Evolutionary conservation across 2,888 invertebrate genomes (phyloP), one percentile per base, ranked within the genome.

Genomic region (Stratiomys singularior): DNA sequence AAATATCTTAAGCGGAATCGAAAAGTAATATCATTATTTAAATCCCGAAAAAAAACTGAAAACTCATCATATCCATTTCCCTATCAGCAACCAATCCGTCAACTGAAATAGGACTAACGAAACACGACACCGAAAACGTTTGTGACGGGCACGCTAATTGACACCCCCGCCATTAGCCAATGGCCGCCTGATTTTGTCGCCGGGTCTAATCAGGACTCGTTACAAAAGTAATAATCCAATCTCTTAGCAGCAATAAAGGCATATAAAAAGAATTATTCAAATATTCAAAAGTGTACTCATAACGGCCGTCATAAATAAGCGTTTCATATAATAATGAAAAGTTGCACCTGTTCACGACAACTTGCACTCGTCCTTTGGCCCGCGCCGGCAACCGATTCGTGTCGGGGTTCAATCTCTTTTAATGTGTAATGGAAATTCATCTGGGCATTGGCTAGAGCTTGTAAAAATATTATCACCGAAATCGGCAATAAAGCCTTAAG

Each of bases 261-360:
- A 69, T 47, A 69, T 47, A 69, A 15, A 46, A 23, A 11, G 46
- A 69, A 69, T 69, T 69, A 47, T 69, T 47, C 69, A 69, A 69
- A 69, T 69, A 47, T 69, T 47, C 69, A 69, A 69, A 69, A 47
- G 21, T 69, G 18, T 30, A 69, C 46, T 3, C 46, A 46, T 69
- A 69, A 69, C 46, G 47, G 69, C 47, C 5, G 46, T 69, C 69
- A 46, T 69, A 69, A 69, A 69, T 69, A 69, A 47, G 47, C 18
- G 46, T 69, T 69, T 69, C 30, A 69, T 69, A 69, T 46, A 69
- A 69, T 69, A 46, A 69, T 69, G 69, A 69, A 69, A 47, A 69
- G 69, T 69, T 69, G 69, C 69, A 69, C 21, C 30, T 69, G 69
- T 69, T 69, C 69, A 69, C 69, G 69, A 69, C 47, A 69, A 47